phyloP scores from a whole-genome alignment of 2,888 invertebrate species.

The Perizoma flavofasciatum region DNA sequence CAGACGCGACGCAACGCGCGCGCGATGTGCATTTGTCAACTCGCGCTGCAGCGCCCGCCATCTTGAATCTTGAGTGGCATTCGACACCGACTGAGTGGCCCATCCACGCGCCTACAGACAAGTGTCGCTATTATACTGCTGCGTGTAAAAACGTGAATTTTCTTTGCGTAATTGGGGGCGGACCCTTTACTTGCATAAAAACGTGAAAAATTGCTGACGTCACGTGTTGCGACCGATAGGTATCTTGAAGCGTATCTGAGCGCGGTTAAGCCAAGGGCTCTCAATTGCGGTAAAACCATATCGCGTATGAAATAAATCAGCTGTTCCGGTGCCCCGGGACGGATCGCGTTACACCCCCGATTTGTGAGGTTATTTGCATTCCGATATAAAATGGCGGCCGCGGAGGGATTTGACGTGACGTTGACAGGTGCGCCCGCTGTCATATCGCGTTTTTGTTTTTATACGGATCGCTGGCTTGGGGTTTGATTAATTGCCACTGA shows the following conservation, averaged over 20 bases:
- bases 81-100: constrained; percentile 74
- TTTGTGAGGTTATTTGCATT: constrained; percentile 76
- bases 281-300: constrained; percentile 77
- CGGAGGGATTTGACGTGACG: constrained; percentile 71
- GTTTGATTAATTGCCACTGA: constrained; percentile 50
- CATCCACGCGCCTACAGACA: constrained; percentile 63
- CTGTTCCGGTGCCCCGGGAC: constrained; percentile 64
- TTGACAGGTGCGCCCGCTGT: constrained; percentile 72
- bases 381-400: constrained; percentile 72
- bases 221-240: constrained; percentile 46
- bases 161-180: constrained; percentile 70
- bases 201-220: constrained; percentile 47
- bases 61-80: constrained; percentile 67
- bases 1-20: constrained; percentile 35
- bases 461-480: constrained; percentile 48
- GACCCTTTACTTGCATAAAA: constrained; percentile 52
- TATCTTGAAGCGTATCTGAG: constrained; percentile 48
- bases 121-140: constrained; percentile 57
- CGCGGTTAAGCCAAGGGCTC: constrained; percentile 50
- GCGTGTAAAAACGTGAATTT: constrained; percentile 63
- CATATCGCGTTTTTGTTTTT: constrained; percentile 54
- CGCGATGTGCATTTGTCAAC: constrained; percentile 66
- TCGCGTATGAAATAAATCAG: constrained; percentile 80
- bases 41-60: constrained; percentile 62
- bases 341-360: constrained; percentile 76